phyloP scores from a whole-genome alignment of 2,888 invertebrate genomes.

The Cryptocephalus moraei region DNA sequence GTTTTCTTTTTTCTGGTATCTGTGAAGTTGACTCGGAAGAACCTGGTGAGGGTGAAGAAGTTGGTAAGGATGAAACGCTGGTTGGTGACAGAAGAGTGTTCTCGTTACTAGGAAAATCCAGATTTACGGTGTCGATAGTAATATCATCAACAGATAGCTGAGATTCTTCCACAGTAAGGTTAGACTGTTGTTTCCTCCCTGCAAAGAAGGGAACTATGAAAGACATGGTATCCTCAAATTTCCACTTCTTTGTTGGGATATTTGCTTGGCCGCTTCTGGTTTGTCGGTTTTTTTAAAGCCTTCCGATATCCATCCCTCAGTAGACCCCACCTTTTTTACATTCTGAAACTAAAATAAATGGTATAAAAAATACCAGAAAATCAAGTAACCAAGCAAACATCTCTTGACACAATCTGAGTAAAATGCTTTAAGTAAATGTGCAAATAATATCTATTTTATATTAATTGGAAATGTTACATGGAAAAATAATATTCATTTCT shows the following conservation, averaged over 20 bases:
- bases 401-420: too few species aligned
- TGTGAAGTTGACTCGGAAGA: too few species aligned
- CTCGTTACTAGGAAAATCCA: background rate
- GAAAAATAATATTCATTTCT: too few species aligned
- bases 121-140: background rate
- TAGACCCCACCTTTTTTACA: conserved; percentile 11
- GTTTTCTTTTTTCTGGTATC: background rate
- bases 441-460: too few species aligned
- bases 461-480: too few species aligned
- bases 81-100: background rate
- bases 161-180: conserved; percentile 4
- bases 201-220: conserved; percentile 8
- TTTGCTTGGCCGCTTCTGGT: conserved; percentile 7
- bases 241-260: conserved; percentile 9
- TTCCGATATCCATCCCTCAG: conserved; percentile 9
- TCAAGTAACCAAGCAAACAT: too few species aligned
- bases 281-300: conserved; percentile 5
- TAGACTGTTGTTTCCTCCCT: conserved; percentile 8
- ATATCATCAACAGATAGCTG: background rate
- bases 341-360: conserved; percentile 6
- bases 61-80: background rate
- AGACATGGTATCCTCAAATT: conserved; percentile 9
- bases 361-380: too few species aligned
- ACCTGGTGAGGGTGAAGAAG: too few species aligned
- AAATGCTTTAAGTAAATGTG: too few species aligned